A percentile compares a stretch with the other conserved stretches of the same genome.
These are phyloP conservation scores for Corythaeola cristata DNA, from an alignment of 2,113 vertebrate species.

Conservation along the genomic window DNA sequence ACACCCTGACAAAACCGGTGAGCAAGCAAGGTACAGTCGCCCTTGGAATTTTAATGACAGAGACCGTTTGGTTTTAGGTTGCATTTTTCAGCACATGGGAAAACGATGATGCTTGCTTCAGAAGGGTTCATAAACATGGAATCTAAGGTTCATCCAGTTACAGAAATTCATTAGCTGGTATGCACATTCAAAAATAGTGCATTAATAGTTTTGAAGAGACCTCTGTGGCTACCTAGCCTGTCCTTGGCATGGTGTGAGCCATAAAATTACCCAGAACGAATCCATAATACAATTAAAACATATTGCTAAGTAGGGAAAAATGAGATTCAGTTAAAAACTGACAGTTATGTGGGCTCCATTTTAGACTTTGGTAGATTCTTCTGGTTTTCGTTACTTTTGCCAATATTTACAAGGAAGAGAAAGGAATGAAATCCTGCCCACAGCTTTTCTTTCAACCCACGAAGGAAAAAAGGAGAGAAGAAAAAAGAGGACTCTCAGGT, in stretches of 20 bases:
- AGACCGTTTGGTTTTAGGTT: fast-evolving
- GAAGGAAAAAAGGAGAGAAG: no score
- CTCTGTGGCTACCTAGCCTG: not conserved
- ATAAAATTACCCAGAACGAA: not conserved
- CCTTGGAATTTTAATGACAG: fast-evolving
- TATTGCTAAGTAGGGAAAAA: not conserved
- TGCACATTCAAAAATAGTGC: fast-evolving
- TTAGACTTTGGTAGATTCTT: not conserved
- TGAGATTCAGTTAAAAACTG: not conserved
- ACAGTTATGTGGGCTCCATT: not conserved
- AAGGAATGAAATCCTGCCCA: not conserved
- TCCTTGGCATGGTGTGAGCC: not conserved
- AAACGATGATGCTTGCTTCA: fast-evolving
- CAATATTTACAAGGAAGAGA: not conserved
- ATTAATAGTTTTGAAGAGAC: not conserved
- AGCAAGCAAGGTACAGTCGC: not conserved
- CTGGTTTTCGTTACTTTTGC: not conserved
- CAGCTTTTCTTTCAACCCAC: not conserved
- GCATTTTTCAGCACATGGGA: fast-evolving
- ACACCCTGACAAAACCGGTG: fast-evolving
- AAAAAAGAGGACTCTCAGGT: fast-evolving
- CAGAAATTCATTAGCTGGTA: not conserved
- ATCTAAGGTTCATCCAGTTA: not conserved
- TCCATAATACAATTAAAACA: not conserved
- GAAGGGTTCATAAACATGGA: fast-evolving